phyloP scores from a whole-genome alignment of 2,797 vertebrate species.

The Sardinella longiceps region DNA sequence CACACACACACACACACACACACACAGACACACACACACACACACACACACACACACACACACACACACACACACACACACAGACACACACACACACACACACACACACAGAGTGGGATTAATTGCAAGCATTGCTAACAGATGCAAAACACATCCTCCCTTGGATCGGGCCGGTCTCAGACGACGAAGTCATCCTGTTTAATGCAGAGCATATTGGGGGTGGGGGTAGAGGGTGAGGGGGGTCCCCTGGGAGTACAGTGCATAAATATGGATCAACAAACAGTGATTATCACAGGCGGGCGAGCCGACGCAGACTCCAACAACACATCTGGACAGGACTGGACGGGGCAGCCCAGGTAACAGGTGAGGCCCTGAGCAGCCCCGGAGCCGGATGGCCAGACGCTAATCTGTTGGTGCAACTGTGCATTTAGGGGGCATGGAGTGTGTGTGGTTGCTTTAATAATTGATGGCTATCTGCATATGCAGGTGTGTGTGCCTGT shows the following conservation, averaged over 20 bases:
- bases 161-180: not conserved
- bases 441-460: not conserved
- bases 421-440: not conserved
- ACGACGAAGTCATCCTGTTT: not conserved
- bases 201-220: conserved; percentile 7
- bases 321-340: conserved; percentile 11
- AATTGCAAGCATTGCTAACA: not conserved
- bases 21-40: conserved; percentile 30
- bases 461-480: conserved; percentile 3
- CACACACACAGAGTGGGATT: conserved; percentile 31
- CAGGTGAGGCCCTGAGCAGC: not conserved
- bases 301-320: too few relatives aligned
- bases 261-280: conserved; percentile 22
- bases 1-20: conserved; percentile 1
- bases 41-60: conserved; percentile 30
- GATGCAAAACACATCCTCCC: not conserved
- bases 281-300: not conserved
- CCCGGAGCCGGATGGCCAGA: not conserved
- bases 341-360: not conserved
- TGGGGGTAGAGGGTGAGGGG: not conserved
- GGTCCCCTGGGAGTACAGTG: not conserved
- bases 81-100: conserved; percentile 40
- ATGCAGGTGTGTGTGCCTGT: not conserved
- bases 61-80: conserved; percentile 29
- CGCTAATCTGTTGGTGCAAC: not conserved